Percentiles rank a stretch among this genome's conserved stretches.
Evolutionary conservation across 2,797 vertebrate species (phyloP).

Genomic region (Vespertilio murinus): DNA sequence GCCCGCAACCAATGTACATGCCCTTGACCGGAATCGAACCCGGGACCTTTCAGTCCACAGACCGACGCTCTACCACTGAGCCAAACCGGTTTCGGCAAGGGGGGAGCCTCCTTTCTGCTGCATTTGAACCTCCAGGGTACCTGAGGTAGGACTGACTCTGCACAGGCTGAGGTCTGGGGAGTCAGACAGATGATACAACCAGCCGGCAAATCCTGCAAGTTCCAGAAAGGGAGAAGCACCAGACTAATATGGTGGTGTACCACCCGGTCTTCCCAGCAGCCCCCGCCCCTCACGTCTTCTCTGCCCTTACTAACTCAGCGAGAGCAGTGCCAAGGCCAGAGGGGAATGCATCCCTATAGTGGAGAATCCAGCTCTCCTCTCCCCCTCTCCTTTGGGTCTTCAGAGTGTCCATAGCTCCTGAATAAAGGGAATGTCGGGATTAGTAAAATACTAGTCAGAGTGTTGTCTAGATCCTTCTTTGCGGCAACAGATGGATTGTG

Average conservation of each 20-base stretch:
- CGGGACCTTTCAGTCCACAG: too few species aligned
- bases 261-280: neutral
- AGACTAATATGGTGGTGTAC: neutral
- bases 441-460: neutral
- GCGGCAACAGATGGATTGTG: neutral
- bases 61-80: too few species aligned
- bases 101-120: neutral
- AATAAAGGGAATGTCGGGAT: constrained; percentile 56
- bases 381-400: neutral
- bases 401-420: neutral
- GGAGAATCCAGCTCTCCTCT: neutral
- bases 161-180: neutral
- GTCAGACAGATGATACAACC: neutral
- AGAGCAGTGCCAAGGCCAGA: neutral
- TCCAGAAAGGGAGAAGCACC: neutral
- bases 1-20: too few species aligned
- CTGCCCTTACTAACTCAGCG: neutral
- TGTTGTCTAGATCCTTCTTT: constrained; percentile 48
- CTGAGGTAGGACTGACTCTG: neutral
- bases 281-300: neutral
- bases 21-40: too few species aligned
- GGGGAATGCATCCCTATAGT: neutral
- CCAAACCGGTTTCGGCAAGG: too few species aligned
- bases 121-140: constrained; percentile 17
- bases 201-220: constrained; percentile 1